These are phyloP conservation scores for Motacilla alba DNA, from an alignment of 2,113 vertebrate genomes.

Conservation along the genomic window DNA sequence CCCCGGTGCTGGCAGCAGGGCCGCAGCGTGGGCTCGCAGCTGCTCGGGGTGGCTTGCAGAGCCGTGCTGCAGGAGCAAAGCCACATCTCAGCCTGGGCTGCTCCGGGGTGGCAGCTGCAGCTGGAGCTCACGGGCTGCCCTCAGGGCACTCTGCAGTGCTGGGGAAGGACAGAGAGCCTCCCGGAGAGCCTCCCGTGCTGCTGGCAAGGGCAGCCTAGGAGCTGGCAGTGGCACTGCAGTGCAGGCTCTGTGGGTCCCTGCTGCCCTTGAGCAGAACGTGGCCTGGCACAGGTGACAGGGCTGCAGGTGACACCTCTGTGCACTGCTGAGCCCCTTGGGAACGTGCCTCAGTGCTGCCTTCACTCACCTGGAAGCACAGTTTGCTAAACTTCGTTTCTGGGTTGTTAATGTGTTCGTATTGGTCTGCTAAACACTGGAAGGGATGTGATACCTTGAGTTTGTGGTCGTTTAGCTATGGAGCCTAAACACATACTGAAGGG, in stretches of 20 bases:
- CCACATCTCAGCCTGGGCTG: too few species aligned
- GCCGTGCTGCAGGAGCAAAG: not conserved
- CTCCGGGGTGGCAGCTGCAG: accelerated
- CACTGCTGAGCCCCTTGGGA: not conserved
- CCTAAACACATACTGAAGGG: not conserved
- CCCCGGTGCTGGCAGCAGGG: not conserved
- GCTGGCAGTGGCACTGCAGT: not conserved
- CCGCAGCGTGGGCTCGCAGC: not conserved
- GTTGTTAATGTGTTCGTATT: not conserved
- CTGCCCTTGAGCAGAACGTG: not conserved
- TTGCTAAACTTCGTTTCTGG: not conserved
- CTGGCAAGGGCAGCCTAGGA: not conserved
- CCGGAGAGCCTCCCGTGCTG: not conserved
- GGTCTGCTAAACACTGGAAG: not conserved
- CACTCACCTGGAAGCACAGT: not conserved
- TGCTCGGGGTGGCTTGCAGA: accelerated
- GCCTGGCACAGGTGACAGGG: not conserved
- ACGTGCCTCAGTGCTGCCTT: not conserved
- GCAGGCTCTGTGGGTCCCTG: not conserved
- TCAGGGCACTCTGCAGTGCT: accelerated
- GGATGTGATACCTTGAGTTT: not conserved
- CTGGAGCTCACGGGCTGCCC: not conserved
- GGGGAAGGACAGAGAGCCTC: not conserved
- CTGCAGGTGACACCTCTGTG: not conserved
- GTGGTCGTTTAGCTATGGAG: not conserved